Base-by-base conservation (phyloP, 2,888 invertebrate genomes). In the Erebia palarica region DNA sequence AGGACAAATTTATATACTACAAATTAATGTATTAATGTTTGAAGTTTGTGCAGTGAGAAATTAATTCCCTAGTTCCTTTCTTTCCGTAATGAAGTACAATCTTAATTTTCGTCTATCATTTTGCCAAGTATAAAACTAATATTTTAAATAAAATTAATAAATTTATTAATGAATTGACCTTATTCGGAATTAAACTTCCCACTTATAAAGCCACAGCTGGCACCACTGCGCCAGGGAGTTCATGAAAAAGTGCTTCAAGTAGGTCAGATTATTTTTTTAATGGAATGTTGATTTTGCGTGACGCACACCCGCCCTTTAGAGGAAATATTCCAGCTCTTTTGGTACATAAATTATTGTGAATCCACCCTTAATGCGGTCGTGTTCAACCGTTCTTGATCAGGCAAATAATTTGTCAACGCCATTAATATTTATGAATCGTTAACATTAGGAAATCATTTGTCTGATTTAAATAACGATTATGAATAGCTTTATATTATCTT, bases 201-300 rank as follows among this genome's bases (percentile, higher is more conserved):
- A 47, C 1, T 11, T 47, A 47, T 47, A 47, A 47, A 13, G 13
- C 11, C 9, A 44, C 42, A 44, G 44, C 44, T 44, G 9, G 44
- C 10, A 47, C 47, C 47, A 27, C 18, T 58, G 18, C 36, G 18
- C 7, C 36, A 11, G 4, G 8, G 14, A 47, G 21, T 1, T 51
- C 21, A 8, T 44, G 44, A 47, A 47, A 47, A 47, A n/a, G 64
- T 65, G 27, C 36, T 53, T 53, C 65, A 57, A 65, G 57, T 65
- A 14, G 65, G 57, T 55, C 65, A 57, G 42, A 55, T 65, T 18
- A 57, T 65, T 57, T 21, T 49, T 58, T 58, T 21, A 58, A 67
- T 79, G 83, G 90, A 91, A 92, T 91, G 91, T 85, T 76, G 82
- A 82, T 77, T 87, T 92, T 87, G 92, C 92, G 92, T 91, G 91